phyloP scores from a whole-genome alignment of 1,140 invertebrate species.

The Hylyphantes graminicola region DNA sequence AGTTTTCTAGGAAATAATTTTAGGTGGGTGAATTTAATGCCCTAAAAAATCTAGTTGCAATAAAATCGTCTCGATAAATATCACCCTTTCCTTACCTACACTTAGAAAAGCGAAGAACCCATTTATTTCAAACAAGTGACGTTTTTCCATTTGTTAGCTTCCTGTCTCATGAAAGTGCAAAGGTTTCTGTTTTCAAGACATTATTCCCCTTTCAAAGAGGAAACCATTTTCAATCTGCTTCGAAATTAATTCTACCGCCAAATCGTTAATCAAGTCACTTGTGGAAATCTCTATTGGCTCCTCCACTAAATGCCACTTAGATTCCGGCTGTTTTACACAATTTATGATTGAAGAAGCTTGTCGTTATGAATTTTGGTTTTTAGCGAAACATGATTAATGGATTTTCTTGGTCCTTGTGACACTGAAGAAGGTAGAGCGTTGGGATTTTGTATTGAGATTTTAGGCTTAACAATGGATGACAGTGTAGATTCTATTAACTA shows the following conservation, averaged over 20 bases:
- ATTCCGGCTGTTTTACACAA: background rate
- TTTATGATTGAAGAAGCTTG: background rate
- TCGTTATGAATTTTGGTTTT: too few species aligned
- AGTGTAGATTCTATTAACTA: too few species aligned
- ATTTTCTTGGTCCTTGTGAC: too few species aligned
- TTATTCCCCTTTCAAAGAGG: conserved; percentile 34
- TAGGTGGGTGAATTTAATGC: too few species aligned
- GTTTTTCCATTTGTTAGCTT: conserved; percentile 25
- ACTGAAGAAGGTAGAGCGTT: too few species aligned
- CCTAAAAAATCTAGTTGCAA: too few species aligned
- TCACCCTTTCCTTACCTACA: background rate
- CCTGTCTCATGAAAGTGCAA: conserved; percentile 32
- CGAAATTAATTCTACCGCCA: conserved; percentile 25
- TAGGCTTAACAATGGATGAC: too few species aligned
- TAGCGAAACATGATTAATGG: too few species aligned
- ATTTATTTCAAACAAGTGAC: conserved; percentile 11
- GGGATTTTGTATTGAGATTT: too few species aligned
- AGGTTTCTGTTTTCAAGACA: conserved; percentile 29
- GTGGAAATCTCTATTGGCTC: background rate
- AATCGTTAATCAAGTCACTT: conserved; percentile 28
- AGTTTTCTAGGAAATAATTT: too few species aligned
- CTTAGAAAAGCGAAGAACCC: conserved; percentile 20
- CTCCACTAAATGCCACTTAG: background rate
- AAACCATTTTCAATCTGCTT: conserved; percentile 36
- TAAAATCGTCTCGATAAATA: too few species aligned